Percentiles rank a stretch among this genome's conserved stretches.
These are phyloP conservation scores for Hypercompe scribonia DNA, from an alignment of 2,888 invertebrate species.

Conservation along the genomic window DNA sequence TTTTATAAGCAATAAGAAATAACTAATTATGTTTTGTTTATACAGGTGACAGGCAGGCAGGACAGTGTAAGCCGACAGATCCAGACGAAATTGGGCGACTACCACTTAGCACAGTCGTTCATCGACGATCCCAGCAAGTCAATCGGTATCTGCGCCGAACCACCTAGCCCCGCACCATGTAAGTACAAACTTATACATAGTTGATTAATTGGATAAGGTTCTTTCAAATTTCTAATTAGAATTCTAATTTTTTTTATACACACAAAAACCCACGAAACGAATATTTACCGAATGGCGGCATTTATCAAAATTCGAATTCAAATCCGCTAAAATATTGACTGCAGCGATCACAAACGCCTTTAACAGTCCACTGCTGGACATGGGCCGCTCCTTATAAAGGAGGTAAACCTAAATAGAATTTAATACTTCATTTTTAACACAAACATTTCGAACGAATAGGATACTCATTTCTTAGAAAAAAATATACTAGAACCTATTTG, in stretches of 20 bases:
- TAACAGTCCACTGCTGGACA: too few relatives aligned
- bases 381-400: too few relatives aligned
- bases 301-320: conserved; percentile 17
- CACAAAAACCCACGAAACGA: conserved; percentile 11
- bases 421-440: too few relatives aligned
- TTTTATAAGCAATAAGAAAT: not conserved
- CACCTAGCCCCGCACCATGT: conserved; percentile 89
- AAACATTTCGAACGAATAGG: too few relatives aligned
- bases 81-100: conserved; percentile 90
- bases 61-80: conserved; percentile 90
- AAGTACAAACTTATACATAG: conserved; percentile 62
- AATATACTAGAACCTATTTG: conserved; percentile 20
- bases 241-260: not conserved
- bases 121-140: conserved; percentile 89
- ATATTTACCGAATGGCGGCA: conserved; percentile 3
- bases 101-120: conserved; percentile 89
- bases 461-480: too few relatives aligned
- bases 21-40: conserved; percentile 39
- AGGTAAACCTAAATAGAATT: too few relatives aligned
- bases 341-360: too few relatives aligned
- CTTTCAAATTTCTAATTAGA: too few relatives aligned
- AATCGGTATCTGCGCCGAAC: conserved; percentile 90
- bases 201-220: too few relatives aligned
- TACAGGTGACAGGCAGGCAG: conserved; percentile 88
- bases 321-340: not conserved